Evolutionary conservation across 2,113 vertebrate genomes (phyloP), one percentile per base, ranked within the genome.

Genomic region (Chionodraco myersi): DNA sequence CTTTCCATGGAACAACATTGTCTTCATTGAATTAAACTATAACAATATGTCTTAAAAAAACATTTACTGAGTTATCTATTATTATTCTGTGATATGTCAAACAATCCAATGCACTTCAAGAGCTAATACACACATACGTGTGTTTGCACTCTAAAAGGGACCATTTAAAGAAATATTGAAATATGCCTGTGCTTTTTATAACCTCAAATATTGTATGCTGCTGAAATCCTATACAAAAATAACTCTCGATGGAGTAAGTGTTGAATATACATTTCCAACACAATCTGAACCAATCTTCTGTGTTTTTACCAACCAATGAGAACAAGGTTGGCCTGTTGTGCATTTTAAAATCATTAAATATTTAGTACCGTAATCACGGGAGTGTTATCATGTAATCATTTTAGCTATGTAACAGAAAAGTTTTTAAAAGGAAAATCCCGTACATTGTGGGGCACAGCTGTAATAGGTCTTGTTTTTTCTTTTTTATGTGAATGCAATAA

Each of bases 291-390:
- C 12, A 48, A 18, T 53, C 23, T 1, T 47, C 3, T 21, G n/a
- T 70, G 10, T 47, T 69, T 77, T 52, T 18, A 44, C 48, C 12
- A 14, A 63, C 2, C 3, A 45, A 56, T 18, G 21, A 57, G n/a
- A 70, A 58, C n/a, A 75, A 75, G 49, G 23, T 26, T 48, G 34
- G 10, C 1, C 15, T 58, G 23, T 56, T 51, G 26, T 73, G 16
- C 26, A 67, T 26, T 18, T 4, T n/a, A 71, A 48, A 4, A 47
- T 80, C 3, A 1, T 69, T 63, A 72, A 82, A 36, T 79, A 77
- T 48, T 72, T 10, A 53, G 4, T 47, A 23, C 6, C 57, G 48
- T 72, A 41, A 72, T 78, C n/a, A 72, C 72, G 23, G 30, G 5
- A 44, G 41, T 45, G 21, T n/a, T 59, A 12, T 59, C 30, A 30